These are phyloP conservation scores for Chondrilla cf. caribensis DNA, from an alignment of 37 sponge, comb jelly and placozoan genomes.

Conservation along the genomic window DNA sequence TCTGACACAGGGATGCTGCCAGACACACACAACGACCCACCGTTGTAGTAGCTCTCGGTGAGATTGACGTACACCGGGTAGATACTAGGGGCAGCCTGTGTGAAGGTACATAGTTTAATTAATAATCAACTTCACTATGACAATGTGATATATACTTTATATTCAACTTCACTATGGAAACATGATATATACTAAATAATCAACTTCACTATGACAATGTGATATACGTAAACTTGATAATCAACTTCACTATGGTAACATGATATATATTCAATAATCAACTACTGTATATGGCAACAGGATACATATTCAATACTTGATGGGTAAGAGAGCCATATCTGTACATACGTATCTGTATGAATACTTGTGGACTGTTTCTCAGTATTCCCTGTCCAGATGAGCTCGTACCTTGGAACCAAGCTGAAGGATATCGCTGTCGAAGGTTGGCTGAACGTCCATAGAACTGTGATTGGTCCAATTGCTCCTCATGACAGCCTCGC, in stretches of 20 bases:
- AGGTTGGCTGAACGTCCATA: conserved; percentile 77
- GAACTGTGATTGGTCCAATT: conserved; percentile 80
- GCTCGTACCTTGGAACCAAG: conserved; percentile 37
- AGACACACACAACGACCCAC: conserved; percentile 42
- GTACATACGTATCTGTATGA: too few species aligned
- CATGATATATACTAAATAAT: neutral
- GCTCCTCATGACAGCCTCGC: conserved; percentile 41
- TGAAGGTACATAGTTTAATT: conserved; percentile 1
- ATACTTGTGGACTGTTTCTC: neutral
- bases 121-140: neutral
- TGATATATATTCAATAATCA: too few species aligned
- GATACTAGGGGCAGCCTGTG: conserved; percentile 36
- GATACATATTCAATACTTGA: too few species aligned
- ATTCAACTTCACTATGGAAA: neutral
- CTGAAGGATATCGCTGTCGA: conserved; percentile 29
- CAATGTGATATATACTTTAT: neutral
- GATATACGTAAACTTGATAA: neutral
- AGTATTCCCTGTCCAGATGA: neutral
- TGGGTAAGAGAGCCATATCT: too few species aligned
- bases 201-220: neutral
- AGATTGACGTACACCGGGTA: conserved; percentile 39
- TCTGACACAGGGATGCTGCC: conserved; percentile 20
- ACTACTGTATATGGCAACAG: too few species aligned
- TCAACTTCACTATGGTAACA: neutral
- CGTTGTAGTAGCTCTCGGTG: conserved; percentile 50